A percentile compares a stretch with the other conserved stretches of the same genome.
phyloP scores from a whole-genome alignment of 2,888 invertebrate species.

The Thelaira solivaga region DNA sequence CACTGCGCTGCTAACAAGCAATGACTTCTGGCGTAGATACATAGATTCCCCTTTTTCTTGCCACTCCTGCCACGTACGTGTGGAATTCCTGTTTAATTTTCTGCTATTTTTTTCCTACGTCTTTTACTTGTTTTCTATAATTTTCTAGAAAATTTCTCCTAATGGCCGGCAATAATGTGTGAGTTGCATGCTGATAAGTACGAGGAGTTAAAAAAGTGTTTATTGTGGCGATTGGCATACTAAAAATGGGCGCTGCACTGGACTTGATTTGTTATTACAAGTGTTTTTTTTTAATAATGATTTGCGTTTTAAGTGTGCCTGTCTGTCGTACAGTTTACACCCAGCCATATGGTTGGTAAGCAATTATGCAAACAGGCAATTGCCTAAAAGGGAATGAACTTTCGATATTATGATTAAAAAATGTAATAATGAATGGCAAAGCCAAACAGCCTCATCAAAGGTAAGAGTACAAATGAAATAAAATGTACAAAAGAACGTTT shows the following conservation, averaged over 20 bases:
- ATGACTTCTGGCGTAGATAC: not conserved
- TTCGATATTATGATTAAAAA: not conserved
- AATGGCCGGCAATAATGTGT: constrained; percentile 25
- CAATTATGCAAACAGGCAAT: not conserved
- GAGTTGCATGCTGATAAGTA: constrained; percentile 10
- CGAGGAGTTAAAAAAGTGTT: not conserved
- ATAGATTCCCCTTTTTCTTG: not conserved
- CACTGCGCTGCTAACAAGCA: constrained; percentile 14
- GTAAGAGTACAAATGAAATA: not conserved
- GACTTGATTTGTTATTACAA: constrained; percentile 54
- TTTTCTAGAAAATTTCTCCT: constrained; percentile 42
- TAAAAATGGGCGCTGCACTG: constrained; percentile 21
- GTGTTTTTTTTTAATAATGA: constrained; percentile 34
- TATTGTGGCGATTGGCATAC: constrained; percentile 16
- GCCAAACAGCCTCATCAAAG: not conserved
- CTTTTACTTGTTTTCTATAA: no score
- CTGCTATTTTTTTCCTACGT: not conserved
- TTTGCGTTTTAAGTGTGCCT: not conserved
- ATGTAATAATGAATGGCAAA: not conserved
- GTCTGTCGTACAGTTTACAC: not conserved
- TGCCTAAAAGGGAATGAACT: constrained; percentile 29
- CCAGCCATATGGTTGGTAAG: constrained; percentile 13
- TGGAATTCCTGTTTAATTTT: constrained; percentile 24
- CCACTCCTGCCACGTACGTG: not conserved
- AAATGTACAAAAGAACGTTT: no score